These are phyloP conservation scores for Drosophila incognita DNA, from an alignment of 2,888 invertebrate species.

Conservation along the genomic window DNA sequence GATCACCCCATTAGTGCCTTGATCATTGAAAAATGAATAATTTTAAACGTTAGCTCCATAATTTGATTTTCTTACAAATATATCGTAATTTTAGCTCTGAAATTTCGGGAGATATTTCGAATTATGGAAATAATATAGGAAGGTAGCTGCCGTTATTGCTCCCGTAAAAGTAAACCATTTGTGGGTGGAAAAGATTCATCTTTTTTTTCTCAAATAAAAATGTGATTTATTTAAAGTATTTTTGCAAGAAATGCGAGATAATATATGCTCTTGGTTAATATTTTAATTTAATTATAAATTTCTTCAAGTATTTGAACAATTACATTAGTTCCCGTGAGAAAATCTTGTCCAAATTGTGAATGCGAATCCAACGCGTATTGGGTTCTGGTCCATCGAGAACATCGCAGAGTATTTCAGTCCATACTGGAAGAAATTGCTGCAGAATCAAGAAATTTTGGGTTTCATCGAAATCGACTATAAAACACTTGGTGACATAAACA, in stretches of 20 bases:
- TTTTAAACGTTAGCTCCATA: too few relatives aligned
- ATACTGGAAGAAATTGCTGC: conserved; percentile 25
- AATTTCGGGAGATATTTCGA: too few relatives aligned
- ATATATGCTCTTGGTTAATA: neutral
- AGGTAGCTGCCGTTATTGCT: too few relatives aligned
- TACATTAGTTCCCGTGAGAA: too few relatives aligned
- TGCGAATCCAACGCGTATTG: conserved; percentile 38
- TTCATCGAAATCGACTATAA: conserved; percentile 43
- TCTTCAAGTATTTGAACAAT: neutral
- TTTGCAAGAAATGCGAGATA: neutral
- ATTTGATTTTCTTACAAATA: too few relatives aligned
- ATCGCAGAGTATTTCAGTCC: conserved; percentile 3
- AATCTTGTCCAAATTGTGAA: conserved; percentile 34
- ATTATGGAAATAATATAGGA: too few relatives aligned
- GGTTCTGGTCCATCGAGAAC: conserved; percentile 46
- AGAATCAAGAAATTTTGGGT: conserved; percentile 32
- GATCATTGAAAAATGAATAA: neutral
- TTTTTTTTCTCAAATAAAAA: neutral
- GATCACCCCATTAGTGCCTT: neutral
- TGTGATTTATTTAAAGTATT: conserved; percentile 4
- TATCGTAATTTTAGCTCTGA: too few relatives aligned
- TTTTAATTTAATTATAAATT: neutral
- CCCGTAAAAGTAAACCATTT: too few relatives aligned
- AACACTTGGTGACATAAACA: too few relatives aligned
- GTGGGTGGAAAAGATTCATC: too few relatives aligned